phyloP scores from a whole-genome alignment of 2,797 vertebrate genomes.

The Bradypodion ventrale region DNA sequence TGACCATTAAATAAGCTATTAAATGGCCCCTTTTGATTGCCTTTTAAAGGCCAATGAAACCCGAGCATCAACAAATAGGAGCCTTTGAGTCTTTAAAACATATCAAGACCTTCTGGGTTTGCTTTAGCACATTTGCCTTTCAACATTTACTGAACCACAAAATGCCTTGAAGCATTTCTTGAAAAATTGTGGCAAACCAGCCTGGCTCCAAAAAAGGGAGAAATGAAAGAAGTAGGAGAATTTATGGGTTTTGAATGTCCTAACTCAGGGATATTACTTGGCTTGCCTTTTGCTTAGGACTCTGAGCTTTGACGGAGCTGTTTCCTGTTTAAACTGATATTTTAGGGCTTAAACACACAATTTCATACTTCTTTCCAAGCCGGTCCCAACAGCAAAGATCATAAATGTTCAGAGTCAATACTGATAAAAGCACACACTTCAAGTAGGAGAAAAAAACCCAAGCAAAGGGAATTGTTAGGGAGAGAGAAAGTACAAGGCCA shows the following conservation, averaged over 20 bases:
- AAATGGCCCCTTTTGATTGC: background rate
- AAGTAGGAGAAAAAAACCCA: too few relatives aligned
- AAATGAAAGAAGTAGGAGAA: background rate
- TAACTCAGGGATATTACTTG: background rate
- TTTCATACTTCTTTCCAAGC: too few relatives aligned
- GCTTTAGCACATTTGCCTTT: background rate
- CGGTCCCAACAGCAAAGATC: background rate
- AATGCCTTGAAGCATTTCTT: background rate
- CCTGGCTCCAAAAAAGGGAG: background rate
- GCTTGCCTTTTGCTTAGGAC: background rate
- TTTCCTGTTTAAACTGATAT: background rate
- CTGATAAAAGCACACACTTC: too few relatives aligned
- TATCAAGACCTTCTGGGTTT: background rate
- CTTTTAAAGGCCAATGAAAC: slow-evolving; percentile 45
- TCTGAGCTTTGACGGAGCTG: background rate
- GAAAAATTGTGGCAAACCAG: background rate
- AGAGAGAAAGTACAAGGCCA: too few relatives aligned
- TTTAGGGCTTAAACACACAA: background rate
- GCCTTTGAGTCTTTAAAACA: slow-evolving; percentile 7
- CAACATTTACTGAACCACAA: background rate
- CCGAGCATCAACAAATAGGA: slow-evolving; percentile 20
- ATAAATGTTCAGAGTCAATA: too few relatives aligned
- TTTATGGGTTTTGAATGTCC: background rate
- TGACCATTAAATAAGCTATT: slow-evolving; percentile 40
- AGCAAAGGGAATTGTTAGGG: too few relatives aligned